Conservation (phyloP, 2,797 vertebrate genomes). For the Anguilla marmorata region DNA sequence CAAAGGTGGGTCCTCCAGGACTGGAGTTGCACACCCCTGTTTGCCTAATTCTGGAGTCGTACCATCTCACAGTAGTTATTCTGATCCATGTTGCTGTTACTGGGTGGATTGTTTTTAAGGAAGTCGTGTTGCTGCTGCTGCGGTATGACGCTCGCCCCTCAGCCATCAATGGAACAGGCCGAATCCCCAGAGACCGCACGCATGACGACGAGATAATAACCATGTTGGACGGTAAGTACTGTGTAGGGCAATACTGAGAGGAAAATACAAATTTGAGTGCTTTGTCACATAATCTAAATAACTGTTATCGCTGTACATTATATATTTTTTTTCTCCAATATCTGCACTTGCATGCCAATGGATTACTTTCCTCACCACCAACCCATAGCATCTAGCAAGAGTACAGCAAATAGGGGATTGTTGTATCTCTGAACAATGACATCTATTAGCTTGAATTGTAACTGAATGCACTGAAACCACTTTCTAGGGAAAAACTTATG, state of each 20-base stretch:
- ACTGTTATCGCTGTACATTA: background rate
- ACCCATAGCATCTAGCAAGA: background rate
- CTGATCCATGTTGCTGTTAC: constrained; percentile 16
- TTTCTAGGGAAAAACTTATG: background rate
- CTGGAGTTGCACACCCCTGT: too few species aligned
- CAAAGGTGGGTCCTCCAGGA: too few species aligned
- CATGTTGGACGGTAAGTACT: constrained; percentile 87
- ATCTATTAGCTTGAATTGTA: background rate
- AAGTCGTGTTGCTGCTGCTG: constrained; percentile 86
- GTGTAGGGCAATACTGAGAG: background rate
- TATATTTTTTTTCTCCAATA: too few species aligned
- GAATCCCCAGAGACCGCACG: constrained; percentile 85
- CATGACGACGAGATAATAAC: constrained; percentile 87
- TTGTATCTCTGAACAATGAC: background rate
- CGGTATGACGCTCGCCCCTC: constrained; percentile 78
- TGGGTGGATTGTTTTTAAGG: constrained; percentile 66
- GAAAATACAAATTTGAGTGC: background rate
- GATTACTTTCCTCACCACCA: background rate
- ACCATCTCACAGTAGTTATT: background rate
- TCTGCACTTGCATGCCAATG: too few species aligned
- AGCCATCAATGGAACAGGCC: constrained; percentile 85
- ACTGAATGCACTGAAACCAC: background rate
- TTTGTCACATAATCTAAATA: background rate
- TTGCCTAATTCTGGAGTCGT: background rate
- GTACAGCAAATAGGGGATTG: background rate